Evolutionary conservation across 1,140 invertebrate species (phyloP).

Genomic region (Drosophila jambulina): DNA sequence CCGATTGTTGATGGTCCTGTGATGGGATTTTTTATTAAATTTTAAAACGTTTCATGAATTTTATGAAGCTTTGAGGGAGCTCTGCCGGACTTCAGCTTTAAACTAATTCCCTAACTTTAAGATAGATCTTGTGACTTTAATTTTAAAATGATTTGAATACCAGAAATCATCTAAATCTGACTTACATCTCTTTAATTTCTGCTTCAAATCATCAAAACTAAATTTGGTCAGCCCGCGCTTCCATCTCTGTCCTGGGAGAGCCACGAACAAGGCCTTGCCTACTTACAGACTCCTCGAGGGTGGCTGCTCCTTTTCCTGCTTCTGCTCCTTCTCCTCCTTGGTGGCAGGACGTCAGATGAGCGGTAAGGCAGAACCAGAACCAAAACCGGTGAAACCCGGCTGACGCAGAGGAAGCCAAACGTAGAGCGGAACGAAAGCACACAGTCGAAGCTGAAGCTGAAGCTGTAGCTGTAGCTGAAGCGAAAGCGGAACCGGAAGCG

Average conservation of each 20-base stretch:
- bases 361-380: conserved; percentile 6
- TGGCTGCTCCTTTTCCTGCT: conserved; percentile 16
- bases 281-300: conserved; percentile 57
- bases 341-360: conserved; percentile 13
- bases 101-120: neutral
- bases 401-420: conserved; percentile 43
- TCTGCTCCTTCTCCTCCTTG: conserved; percentile 2
- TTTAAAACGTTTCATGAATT: neutral
- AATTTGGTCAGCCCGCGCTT: neutral
- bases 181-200: neutral
- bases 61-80: neutral
- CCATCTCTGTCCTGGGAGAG: conserved; percentile 7
- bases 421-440: conserved; percentile 27
- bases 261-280: conserved; percentile 34
- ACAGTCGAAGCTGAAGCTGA: conserved; percentile 9
- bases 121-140: too few relatives aligned
- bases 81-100: neutral
- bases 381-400: neutral
- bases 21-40: neutral
- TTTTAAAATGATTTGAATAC: neutral
- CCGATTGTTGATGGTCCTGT: neutral
- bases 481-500: conserved; percentile 37
- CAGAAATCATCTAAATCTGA: neutral
- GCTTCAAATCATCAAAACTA: neutral
- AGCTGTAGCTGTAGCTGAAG: neutral